Evolutionary conservation across 2,113 vertebrate species (phyloP).

Genomic region (Patagioenas fasciata): DNA sequence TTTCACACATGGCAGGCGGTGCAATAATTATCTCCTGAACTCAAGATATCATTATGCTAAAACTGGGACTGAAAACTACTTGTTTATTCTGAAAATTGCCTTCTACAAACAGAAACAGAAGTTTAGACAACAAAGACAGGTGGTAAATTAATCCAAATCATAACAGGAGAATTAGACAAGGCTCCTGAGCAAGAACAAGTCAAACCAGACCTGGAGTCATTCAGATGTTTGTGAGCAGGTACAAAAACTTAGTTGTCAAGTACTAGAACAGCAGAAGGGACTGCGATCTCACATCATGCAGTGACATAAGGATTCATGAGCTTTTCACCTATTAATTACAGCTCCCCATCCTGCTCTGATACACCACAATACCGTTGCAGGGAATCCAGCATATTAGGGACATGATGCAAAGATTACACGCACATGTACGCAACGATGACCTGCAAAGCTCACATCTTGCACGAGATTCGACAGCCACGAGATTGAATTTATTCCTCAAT

Average conservation of each 20-base stretch:
- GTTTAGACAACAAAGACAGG: neutral
- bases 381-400: neutral
- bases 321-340: neutral
- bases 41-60: neutral
- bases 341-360: neutral
- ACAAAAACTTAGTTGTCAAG: neutral
- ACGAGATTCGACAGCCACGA: neutral
- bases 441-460: neutral
- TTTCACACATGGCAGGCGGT: neutral
- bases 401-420: neutral
- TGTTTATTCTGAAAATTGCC: conserved; percentile 13
- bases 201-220: neutral
- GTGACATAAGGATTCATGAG: neutral
- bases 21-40: conserved; percentile 8
- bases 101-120: conserved; percentile 10
- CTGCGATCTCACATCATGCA: neutral
- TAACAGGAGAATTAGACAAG: neutral
- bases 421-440: accelerated
- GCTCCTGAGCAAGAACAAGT: neutral
- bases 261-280: neutral
- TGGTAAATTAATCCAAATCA: neutral
- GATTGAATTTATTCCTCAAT: neutral
- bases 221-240: neutral
- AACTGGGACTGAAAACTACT: neutral
- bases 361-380: too few relatives aligned